A percentile compares a stretch with the other conserved stretches of the same genome.
These are phyloP conservation scores for Erebia ligea DNA, from an alignment of 2,888 invertebrate species.

Conservation along the genomic window DNA sequence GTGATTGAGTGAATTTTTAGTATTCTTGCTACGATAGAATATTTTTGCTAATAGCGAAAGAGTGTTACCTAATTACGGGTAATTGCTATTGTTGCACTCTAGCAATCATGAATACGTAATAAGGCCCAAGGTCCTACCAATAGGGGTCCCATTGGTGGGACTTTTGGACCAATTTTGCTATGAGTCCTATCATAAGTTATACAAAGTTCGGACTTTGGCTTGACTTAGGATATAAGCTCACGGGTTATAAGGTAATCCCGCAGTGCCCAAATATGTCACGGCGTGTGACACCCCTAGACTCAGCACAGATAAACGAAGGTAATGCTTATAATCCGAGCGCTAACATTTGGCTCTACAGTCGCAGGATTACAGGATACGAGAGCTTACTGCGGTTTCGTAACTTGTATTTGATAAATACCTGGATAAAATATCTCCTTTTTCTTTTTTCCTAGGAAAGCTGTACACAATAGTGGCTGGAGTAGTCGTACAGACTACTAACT, in stretches of 20 bases:
- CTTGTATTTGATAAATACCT: conserved; percentile 24
- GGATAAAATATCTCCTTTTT: conserved; percentile 7
- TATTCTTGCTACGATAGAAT: too few relatives aligned
- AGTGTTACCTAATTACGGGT: too few relatives aligned
- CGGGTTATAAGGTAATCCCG: conserved; percentile 24
- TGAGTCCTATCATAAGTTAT: background rate
- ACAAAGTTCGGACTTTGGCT: background rate
- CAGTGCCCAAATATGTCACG: conserved; percentile 20
- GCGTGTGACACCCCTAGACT: conserved; percentile 24
- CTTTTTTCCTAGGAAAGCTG: too few relatives aligned
- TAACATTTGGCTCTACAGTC: conserved; percentile 40
- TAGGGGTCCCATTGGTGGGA: too few relatives aligned
- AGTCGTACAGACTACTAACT: too few relatives aligned
- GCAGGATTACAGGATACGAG: conserved; percentile 21
- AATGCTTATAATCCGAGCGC: conserved; percentile 42
- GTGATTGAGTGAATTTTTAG: too few relatives aligned
- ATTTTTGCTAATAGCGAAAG: too few relatives aligned
- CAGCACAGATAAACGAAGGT: conserved; percentile 34
- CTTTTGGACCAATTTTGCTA: too few relatives aligned
- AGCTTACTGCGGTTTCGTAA: conserved; percentile 22
- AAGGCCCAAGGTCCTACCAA: too few relatives aligned
- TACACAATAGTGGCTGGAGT: too few relatives aligned
- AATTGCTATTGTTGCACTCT: too few relatives aligned
- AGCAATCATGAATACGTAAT: too few relatives aligned
- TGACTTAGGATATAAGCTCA: background rate